Evolutionary conservation across 37 sponge, comb jelly and placozoan genomes (phyloP), one percentile per base, ranked within the genome.

Genomic region (Aphrocallistes beatrix): DNA sequence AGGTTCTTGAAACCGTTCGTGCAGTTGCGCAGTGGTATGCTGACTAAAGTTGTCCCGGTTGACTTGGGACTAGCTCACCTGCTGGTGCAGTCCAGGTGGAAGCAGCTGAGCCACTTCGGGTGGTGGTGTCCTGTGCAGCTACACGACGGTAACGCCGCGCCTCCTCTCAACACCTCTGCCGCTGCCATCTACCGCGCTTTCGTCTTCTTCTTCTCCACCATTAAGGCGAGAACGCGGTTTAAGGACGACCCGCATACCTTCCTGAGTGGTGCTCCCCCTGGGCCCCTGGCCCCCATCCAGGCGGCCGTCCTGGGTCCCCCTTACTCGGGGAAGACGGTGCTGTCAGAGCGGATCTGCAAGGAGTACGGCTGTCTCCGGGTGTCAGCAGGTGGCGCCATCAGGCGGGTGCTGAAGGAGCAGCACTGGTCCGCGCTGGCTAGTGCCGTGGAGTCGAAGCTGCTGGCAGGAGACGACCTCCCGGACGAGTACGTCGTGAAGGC

Each of bases 121-220:
- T 84, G 84, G 36, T 91, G 95, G 92, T 94, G 95, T 50, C 98
- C 98, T 82, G 93, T 97, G 19, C 85, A 91, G 91, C 91, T 97
- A 83, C 34, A 69, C 84, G 19, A 19, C 17, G 75, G 75, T 3
- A 60, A 25, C 21, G n/a, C 10, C 34, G n/a, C 75, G 25, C 75
- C 75, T 3, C 75, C 75, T 60, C 75, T 60, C 75, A 19, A 3
- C 34, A 38, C 51, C n/a, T 36, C 75, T 1, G 90, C 86, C 86
- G 95, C 98, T 34, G 91, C 91, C 1, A 90, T 97, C 0, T 88
- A 93, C 86, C 82, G 91, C 0, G 84, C 88, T 38, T 51, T 81
- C 19, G 47, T 94, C 28, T 90, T 91, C 81, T 97, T 82, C 86
- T 34, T 91, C 37, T 90, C 92, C 36, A 86, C 91, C 10, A 36